Base-by-base conservation (phyloP, 2,888 invertebrate genomes). In the Maniola hyperantus region DNA sequence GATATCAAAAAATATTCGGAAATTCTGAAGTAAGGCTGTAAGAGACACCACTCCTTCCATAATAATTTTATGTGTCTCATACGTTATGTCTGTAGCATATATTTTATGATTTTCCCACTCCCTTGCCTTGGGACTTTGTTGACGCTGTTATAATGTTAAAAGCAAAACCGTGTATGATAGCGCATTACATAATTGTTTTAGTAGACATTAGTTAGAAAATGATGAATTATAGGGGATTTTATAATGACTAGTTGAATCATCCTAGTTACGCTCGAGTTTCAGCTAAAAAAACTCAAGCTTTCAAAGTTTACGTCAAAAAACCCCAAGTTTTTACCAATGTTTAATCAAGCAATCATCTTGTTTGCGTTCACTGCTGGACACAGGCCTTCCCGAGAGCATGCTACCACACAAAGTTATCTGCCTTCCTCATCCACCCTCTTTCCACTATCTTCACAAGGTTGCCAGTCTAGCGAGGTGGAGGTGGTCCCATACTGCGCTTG, bases 41-140 rank as follows among this genome's bases (percentile, higher is more conserved):
- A 33, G 42, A 69, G 58, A 62, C 69, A 61, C 69, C 58, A 69
- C 58, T 55, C 44, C n/a, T 62, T 62, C 68, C 64, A 66, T 63
- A 68, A 72, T 70, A 70, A 72, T 69, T 71, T 69, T 67, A 71
- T 70, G 18, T 66, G 7, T 46, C 62, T 34, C 67, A 55, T 65
- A 65, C 68, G 64, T 66, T 69, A 72, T 36, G 36, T 36, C 36
- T 13, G 11, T 13, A 26, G 26, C 10, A 39, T 11, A 20, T 42
- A 26, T 58, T 58, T 58, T 58, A 13, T 58, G 13, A 42, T 58
- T 15, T 54, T 34, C n/a, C 34, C 57, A 58, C 44, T 26, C 57
- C n/a, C 42, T 4, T 13, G 26, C 11, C 42, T 42, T 58, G 42
- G 13, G 50, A 48, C 48, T 5, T 6, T n/a, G n/a, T n/a, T n/a